A percentile compares a stretch with the other conserved stretches of the same genome.
These are phyloP conservation scores for Heterodera schachtii DNA, from an alignment of 1,140 invertebrate species.

Conservation along the genomic window DNA sequence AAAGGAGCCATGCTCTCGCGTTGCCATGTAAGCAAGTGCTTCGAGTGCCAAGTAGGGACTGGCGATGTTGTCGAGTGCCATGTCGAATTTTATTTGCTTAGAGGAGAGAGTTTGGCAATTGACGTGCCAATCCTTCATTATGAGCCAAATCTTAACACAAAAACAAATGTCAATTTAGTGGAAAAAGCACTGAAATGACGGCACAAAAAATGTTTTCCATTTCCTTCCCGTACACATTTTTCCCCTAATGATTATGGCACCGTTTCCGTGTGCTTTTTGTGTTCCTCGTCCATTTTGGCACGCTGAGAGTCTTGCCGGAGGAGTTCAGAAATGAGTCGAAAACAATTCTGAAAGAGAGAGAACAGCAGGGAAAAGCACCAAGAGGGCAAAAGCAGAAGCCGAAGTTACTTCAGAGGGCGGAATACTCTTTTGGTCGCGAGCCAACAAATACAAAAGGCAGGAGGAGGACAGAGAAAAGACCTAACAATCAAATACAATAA, in stretches of 20 bases:
- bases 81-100: constrained; percentile 38
- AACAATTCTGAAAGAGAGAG: constrained; percentile 20
- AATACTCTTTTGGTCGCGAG: constrained; percentile 27
- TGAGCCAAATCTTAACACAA: constrained; percentile 38
- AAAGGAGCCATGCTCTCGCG: constrained; percentile 27
- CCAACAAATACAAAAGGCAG: constrained; percentile 32
- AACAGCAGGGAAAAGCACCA: not conserved
- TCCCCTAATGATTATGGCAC: not conserved
- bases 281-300: constrained; percentile 21
- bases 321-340: constrained; percentile 30
- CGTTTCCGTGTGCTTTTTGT: constrained; percentile 25
- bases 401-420: constrained; percentile 12
- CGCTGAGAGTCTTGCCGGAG: constrained; percentile 34
- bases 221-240: too few relatives aligned
- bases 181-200: not conserved
- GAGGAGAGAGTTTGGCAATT: constrained; percentile 15
- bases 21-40: constrained; percentile 46
- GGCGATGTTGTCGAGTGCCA: constrained; percentile 37
- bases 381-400: too few relatives aligned
- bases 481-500: not conserved
- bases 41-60: constrained; percentile 40
- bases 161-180: not conserved
- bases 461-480: constrained; percentile 24
- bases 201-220: not conserved
- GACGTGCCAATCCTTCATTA: constrained; percentile 43